phyloP scores from a whole-genome alignment of 1,140 invertebrate species.

The Teleogryllus occipitalis region DNA sequence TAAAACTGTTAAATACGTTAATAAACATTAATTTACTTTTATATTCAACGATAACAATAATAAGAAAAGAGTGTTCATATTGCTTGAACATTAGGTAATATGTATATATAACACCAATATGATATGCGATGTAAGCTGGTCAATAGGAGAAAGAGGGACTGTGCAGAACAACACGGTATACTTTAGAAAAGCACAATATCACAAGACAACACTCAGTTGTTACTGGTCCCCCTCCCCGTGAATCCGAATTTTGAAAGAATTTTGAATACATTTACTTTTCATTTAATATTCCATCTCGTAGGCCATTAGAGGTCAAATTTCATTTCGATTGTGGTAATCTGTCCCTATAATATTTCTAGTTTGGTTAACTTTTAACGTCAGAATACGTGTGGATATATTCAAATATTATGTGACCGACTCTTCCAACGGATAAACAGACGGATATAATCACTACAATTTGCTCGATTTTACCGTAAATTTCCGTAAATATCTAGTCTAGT shows the following conservation, averaged over 20 bases:
- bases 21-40: slow-evolving; percentile 10
- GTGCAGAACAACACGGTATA: slow-evolving; percentile 8
- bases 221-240: slow-evolving; percentile 2
- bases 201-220: slow-evolving; percentile 11
- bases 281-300: background rate
- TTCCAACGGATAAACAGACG: background rate
- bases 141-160: background rate
- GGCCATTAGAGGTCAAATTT: background rate
- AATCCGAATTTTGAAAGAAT: background rate
- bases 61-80: slow-evolving; percentile 13
- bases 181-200: slow-evolving; percentile 12
- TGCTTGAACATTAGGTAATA: slow-evolving; percentile 8
- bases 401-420: background rate
- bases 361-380: background rate
- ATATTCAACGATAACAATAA: slow-evolving; percentile 7
- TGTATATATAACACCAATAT: background rate
- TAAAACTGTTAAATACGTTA: slow-evolving; percentile 6
- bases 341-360: background rate
- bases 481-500: background rate
- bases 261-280: background rate
- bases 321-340: background rate
- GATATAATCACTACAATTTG: background rate
- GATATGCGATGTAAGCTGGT: slow-evolving; percentile 1
- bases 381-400: background rate
- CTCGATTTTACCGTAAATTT: background rate